phyloP scores from a whole-genome alignment of 2,888 invertebrate genomes.

The Pristionchus arcanus region DNA sequence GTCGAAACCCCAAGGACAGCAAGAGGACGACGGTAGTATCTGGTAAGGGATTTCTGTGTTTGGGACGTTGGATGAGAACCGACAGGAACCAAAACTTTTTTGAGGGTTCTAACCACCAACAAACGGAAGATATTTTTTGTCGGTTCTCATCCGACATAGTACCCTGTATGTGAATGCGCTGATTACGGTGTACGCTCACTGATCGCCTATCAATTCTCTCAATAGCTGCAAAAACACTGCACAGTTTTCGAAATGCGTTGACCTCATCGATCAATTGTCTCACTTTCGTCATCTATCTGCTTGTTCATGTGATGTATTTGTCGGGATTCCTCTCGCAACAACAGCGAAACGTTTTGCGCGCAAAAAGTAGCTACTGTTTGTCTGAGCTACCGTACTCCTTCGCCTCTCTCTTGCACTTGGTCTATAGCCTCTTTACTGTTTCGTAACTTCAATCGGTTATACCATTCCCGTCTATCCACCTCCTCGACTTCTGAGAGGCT shows the following conservation, averaged over 20 bases:
- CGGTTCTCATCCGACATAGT: too few species aligned
- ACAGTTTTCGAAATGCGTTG: background rate
- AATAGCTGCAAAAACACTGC: background rate
- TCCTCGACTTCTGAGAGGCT: background rate
- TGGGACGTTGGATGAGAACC: too few species aligned
- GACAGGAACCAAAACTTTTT: background rate
- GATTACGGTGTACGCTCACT: background rate
- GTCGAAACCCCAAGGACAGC: background rate
- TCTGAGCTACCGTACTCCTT: background rate
- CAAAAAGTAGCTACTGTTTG: background rate
- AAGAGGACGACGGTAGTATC: conserved; percentile 43
- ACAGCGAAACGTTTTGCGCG: background rate
- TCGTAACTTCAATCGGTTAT: background rate
- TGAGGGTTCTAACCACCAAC: too few species aligned
- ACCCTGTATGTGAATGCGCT: too few species aligned
- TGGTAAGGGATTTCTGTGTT: conserved; percentile 22
- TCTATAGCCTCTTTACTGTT: background rate
- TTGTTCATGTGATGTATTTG: background rate
- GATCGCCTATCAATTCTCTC: background rate
- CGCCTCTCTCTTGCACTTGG: background rate
- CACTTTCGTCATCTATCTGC: background rate
- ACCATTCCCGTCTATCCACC: background rate
- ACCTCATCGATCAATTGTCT: background rate
- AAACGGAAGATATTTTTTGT: too few species aligned
- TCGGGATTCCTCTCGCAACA: background rate